A percentile compares a stretch with the other conserved stretches of the same genome.
These are phyloP conservation scores for Poecile atricapillus DNA, from an alignment of 2,113 vertebrate genomes.

Conservation along the genomic window DNA sequence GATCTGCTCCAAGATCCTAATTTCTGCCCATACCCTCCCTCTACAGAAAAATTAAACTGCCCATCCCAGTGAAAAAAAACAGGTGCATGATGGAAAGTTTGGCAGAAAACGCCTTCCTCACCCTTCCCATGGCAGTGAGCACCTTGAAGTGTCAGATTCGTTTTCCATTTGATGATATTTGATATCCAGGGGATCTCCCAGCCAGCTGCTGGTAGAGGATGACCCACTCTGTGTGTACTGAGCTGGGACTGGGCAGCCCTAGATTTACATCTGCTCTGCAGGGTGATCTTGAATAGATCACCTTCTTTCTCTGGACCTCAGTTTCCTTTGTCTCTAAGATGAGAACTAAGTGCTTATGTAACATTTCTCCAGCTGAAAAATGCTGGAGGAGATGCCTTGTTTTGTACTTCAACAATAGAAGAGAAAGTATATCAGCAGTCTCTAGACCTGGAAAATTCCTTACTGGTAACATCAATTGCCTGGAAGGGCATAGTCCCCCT, in stretches of 20 bases:
- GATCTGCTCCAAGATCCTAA: background rate
- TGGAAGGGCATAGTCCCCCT: background rate
- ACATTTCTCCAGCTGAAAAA: slow-evolving; percentile 1
- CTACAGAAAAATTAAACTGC: background rate
- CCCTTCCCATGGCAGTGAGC: background rate
- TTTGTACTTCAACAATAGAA: background rate
- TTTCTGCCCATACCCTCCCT: background rate
- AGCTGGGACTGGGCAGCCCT: background rate
- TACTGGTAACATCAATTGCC: background rate
- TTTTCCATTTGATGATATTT: background rate
- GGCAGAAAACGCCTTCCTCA: background rate
- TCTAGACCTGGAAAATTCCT: background rate
- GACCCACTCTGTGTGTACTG: background rate
- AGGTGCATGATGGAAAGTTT: background rate
- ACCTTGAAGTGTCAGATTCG: background rate
- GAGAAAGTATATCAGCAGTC: background rate
- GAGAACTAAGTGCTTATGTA: background rate
- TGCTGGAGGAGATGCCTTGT: background rate
- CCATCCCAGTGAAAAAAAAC: background rate
- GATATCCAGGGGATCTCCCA: background rate
- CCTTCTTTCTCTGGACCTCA: background rate
- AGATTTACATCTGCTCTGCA: background rate
- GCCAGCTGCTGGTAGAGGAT: background rate
- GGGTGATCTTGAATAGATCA: background rate
- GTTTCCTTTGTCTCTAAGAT: background rate